These are phyloP conservation scores for Darevskia nairensis DNA, from an alignment of 2,797 vertebrate species.

Conservation along the genomic window DNA sequence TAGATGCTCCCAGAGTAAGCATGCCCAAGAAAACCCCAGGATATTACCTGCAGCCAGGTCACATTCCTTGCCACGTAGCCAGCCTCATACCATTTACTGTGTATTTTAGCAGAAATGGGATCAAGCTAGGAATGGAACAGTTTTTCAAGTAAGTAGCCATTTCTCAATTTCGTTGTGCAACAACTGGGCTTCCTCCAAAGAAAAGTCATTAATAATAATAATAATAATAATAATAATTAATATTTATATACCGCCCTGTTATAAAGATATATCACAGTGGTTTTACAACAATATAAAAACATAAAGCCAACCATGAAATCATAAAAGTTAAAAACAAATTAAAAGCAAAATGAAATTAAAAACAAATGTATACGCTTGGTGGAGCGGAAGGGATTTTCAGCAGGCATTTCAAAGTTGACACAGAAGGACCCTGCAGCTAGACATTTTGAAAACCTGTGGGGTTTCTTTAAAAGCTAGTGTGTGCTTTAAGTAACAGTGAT, in stretches of 20 bases:
- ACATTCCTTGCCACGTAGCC: slow-evolving; percentile 87
- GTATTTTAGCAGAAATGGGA: slow-evolving; percentile 87
- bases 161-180: background rate
- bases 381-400: too few relatives aligned
- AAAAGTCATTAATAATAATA: too few relatives aligned
- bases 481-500: background rate
- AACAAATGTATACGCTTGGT: too few relatives aligned
- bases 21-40: slow-evolving; percentile 89
- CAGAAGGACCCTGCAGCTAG: background rate
- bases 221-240: too few relatives aligned
- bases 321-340: too few relatives aligned
- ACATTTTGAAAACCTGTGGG: background rate
- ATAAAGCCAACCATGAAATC: too few relatives aligned
- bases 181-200: too few relatives aligned
- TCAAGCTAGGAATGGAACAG: slow-evolving; percentile 87
- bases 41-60: slow-evolving; percentile 91
- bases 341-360: too few relatives aligned
- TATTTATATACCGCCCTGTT: background rate
- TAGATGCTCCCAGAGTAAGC: slow-evolving; percentile 90
- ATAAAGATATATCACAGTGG: background rate
- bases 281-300: background rate
- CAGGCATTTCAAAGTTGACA: background rate
- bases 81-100: slow-evolving; percentile 94
- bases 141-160: slow-evolving; percentile 86
- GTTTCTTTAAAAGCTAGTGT: background rate